Conservation (phyloP, 2,113 vertebrate genomes). For the Neotoma lepida region DNA sequence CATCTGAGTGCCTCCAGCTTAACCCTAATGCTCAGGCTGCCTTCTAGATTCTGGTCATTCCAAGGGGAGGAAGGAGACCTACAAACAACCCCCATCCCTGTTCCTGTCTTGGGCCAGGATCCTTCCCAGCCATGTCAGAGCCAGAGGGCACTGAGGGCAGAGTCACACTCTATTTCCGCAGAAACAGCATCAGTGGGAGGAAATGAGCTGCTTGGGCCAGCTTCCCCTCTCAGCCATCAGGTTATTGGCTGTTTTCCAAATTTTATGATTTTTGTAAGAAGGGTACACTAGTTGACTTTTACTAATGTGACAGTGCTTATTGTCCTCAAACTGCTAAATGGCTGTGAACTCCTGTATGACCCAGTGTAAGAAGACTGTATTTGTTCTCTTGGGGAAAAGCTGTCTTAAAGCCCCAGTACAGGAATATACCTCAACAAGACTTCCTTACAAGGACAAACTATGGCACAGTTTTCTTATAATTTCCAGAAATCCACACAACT, state of each 20-base stretch:
- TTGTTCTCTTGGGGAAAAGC: slow-evolving; percentile 61
- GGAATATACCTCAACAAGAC: not conserved
- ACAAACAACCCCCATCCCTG: slow-evolving; percentile 56
- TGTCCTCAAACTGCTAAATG: slow-evolving; percentile 70
- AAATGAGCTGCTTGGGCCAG: slow-evolving; percentile 76
- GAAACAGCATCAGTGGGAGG: slow-evolving; percentile 78
- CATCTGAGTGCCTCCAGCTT: not conserved
- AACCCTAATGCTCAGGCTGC: not conserved
- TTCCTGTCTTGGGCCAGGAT: slow-evolving; percentile 59
- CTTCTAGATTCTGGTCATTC: slow-evolving; percentile 56
- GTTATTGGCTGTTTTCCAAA: slow-evolving; percentile 81
- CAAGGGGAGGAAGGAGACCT: slow-evolving; percentile 69
- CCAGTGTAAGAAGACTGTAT: slow-evolving; percentile 52
- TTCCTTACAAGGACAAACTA: not conserved
- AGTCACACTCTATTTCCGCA: slow-evolving; percentile 81
- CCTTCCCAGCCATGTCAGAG: slow-evolving; percentile 61
- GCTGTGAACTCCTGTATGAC: slow-evolving; percentile 28
- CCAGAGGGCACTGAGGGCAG: slow-evolving; percentile 62
- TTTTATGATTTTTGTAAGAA: slow-evolving; percentile 68
- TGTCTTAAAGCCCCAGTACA: not conserved
- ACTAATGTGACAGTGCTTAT: not conserved
- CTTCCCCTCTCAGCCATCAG: slow-evolving; percentile 81
- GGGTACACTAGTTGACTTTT: slow-evolving; percentile 78
- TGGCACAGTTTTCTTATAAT: not conserved
- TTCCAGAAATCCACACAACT: not conserved